phyloP scores from a whole-genome alignment of 2,113 vertebrate species.

The Cervus canadensis region DNA sequence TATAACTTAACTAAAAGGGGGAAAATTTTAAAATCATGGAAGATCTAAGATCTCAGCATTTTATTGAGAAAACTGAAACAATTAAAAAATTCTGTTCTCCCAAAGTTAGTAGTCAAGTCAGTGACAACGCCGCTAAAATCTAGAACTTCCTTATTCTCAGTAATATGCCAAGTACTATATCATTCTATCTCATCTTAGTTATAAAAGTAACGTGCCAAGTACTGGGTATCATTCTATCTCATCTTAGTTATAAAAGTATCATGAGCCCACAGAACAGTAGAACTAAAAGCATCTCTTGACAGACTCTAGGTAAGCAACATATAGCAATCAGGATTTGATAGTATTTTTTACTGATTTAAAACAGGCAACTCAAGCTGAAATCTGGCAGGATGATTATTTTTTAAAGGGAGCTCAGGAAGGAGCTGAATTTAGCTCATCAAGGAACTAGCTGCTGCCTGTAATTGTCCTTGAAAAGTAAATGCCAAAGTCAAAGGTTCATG shows the following conservation, averaged over 20 bases:
- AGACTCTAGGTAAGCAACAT: not conserved
- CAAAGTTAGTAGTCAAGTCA: not conserved
- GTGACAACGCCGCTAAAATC: not conserved
- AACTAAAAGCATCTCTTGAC: not conserved
- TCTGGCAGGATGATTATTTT: conserved; percentile 71
- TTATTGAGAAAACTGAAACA: conserved; percentile 17
- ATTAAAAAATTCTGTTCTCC: not conserved
- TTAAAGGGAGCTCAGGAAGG: conserved; percentile 65
- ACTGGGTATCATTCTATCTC: not conserved
- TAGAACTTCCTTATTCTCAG: not conserved
- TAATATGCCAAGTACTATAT: not conserved
- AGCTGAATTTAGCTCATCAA: conserved; percentile 69
- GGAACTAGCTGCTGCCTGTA: conserved; percentile 57
- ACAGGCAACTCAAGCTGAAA: conserved; percentile 49
- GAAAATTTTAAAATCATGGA: not conserved
- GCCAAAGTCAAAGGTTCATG: conserved; percentile 32
- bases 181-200: not conserved
- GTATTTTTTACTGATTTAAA: conserved; percentile 27
- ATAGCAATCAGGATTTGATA: not conserved
- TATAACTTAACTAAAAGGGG: not conserved
- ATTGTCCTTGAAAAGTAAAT: conserved; percentile 71
- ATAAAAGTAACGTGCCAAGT: not conserved
- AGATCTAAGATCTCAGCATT: not conserved
- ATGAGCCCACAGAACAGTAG: not conserved
- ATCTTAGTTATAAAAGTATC: not conserved